Percentiles rank a stretch among this genome's conserved stretches.
Conservation (phyloP, 2,797 vertebrate genomes). For the Valencia hispanica region DNA sequence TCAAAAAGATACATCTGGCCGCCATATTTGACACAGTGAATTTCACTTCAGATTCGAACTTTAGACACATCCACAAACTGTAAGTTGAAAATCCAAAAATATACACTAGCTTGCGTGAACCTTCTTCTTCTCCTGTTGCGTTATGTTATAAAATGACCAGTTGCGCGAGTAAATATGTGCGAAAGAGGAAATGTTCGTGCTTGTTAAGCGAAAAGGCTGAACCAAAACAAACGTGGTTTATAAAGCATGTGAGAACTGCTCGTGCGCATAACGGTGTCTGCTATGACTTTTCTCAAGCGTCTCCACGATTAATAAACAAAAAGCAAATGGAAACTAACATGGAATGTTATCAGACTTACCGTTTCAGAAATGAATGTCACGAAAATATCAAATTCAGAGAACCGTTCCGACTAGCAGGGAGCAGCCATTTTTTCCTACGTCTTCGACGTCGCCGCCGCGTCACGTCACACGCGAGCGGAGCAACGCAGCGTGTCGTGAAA, state of each 20-base stretch:
- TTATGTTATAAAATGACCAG: neutral
- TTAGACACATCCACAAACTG: neutral
- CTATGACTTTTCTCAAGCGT: neutral
- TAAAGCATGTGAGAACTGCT: constrained; percentile 22
- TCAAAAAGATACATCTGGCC: neutral
- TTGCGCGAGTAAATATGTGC: fast-evolving
- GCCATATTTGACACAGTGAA: neutral
- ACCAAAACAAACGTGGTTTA: constrained; percentile 65
- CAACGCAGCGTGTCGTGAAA: constrained; percentile 71
- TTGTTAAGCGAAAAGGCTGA: neutral
- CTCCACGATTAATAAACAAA: neutral
- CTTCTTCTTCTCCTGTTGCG: neutral
- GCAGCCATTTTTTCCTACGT: constrained; percentile 70
- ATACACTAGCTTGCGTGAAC: neutral
- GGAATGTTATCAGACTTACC: constrained; percentile 42
- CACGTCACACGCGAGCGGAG: constrained; percentile 52
- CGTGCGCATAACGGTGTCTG: neutral
- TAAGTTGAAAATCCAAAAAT: neutral
- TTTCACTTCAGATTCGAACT: neutral
- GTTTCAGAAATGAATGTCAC: neutral
- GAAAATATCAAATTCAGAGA: constrained; percentile 8
- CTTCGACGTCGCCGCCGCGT: neutral
- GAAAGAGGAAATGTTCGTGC: neutral
- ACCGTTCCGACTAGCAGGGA: neutral
- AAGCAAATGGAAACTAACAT: neutral